Evolutionary conservation across 2,113 vertebrate genomes (phyloP), one percentile per base, ranked within the genome.

Genomic region (Cisticola juncidis): DNA sequence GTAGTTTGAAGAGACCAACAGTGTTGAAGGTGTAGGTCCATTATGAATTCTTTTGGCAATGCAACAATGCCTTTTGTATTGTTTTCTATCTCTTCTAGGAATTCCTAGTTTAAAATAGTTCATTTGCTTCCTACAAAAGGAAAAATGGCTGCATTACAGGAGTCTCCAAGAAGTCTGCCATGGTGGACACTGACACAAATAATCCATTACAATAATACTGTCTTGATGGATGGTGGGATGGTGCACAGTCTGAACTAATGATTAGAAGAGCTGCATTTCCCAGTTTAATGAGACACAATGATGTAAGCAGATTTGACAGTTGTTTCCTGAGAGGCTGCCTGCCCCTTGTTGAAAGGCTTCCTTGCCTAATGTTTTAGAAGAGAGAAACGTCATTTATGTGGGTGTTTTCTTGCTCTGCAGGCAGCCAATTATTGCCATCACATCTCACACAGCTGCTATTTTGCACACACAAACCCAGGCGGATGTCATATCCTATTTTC

Each of bases 361-460:
- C 44, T 83, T 72, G 90, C 77, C 64, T 90, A 83, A 72, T 68
- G 68, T 68, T 94, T 90, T 22, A 73, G 72, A 95, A 77, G 86
- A 60, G 66, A 85, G 88, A 78, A 66, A 94, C 53, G 20, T 77
- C 93, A 86, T 83, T 94, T 76, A 70, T 0, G 33, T 79, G 88
- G 89, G 72, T 92, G 95, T 95, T 96, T 92, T 94, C 91, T 89
- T 87, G 66, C 96, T 96, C 95, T 68, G 71, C 87, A 89, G 91
- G 95, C 88, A 94, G 87, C 95, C 95, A 94, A 94, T 97, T 94
- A 94, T 66, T 94, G 69, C 88, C 87, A 88, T 95, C 89, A 91
- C 25, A 4, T 95, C 94, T 88, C 71, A 86, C 76, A 87, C 74
- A 89, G 89, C 81, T 88, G 94, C 89, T 96, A 5, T 60, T 96